Conservation (phyloP, 2,888 invertebrate species). For the Cistogaster globosa region DNA sequence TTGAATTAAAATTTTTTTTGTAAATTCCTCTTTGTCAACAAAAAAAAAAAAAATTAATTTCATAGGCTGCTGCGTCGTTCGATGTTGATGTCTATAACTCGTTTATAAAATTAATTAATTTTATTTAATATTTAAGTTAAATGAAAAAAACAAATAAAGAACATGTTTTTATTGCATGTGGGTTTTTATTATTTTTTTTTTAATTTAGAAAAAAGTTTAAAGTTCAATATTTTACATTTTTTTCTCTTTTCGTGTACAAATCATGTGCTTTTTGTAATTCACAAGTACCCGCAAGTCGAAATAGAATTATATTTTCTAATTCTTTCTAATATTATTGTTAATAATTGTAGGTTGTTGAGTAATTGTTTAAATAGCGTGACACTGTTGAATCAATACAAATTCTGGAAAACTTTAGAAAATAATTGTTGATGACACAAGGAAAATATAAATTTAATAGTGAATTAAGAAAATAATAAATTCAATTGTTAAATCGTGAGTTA, state of each 20-base stretch:
- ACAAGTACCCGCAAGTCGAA: slow-evolving; percentile 18
- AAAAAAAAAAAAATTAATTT: too few relatives aligned
- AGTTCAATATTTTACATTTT: slow-evolving; percentile 28
- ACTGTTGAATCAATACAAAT: slow-evolving; percentile 8
- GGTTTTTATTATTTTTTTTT: slow-evolving; percentile 1
- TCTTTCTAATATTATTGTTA: slow-evolving; percentile 21
- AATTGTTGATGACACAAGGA: background rate
- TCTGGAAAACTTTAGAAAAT: background rate
- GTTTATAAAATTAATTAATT: too few relatives aligned
- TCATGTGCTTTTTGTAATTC: slow-evolving; percentile 36
- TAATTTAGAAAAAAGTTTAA: slow-evolving; percentile 28
- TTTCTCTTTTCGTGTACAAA: background rate
- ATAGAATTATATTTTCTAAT: slow-evolving; percentile 34
- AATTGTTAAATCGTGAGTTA: too few relatives aligned
- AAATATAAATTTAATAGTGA: background rate
- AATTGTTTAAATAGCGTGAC: slow-evolving; percentile 50
- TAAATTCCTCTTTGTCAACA: too few relatives aligned
- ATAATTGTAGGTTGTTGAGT: slow-evolving; percentile 50
- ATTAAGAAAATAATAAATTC: too few relatives aligned
- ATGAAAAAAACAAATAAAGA: background rate
- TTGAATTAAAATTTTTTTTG: too few relatives aligned
- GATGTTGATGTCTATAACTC: too few relatives aligned
- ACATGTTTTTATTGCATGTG: slow-evolving; percentile 27
- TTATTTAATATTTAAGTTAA: background rate
- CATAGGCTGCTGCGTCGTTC: too few relatives aligned